Conservation (phyloP, 2,113 vertebrate species). For the Phalacrocorax carbo region DNA sequence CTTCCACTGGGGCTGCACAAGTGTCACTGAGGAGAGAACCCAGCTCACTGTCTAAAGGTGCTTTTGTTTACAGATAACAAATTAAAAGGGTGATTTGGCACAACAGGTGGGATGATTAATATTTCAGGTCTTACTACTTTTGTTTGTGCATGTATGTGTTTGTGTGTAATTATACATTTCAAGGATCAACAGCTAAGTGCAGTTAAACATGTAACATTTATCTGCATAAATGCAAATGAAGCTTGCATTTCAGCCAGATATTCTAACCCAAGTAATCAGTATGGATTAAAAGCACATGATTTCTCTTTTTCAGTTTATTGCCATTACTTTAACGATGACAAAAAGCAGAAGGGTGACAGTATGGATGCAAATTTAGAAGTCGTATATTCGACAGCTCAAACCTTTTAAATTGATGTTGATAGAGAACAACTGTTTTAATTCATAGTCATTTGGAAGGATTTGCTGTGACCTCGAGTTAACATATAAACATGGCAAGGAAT, state of each 20-base stretch:
- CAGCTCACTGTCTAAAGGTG: background rate
- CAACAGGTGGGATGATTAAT: background rate
- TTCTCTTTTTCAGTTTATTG: conserved; percentile 64
- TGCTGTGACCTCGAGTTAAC: conserved; percentile 5
- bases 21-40: fast-evolving
- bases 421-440: conserved; percentile 52
- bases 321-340: conserved; percentile 69
- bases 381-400: background rate
- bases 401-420: conserved; percentile 43
- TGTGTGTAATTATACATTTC: background rate
- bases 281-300: conserved; percentile 54
- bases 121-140: conserved; percentile 1
- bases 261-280: conserved; percentile 53
- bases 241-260: conserved; percentile 57
- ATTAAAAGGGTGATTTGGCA: conserved; percentile 13
- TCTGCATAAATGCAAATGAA: conserved; percentile 75
- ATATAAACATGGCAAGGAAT: conserved; percentile 43
- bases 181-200: conserved; percentile 42
- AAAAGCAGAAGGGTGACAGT: conserved; percentile 69
- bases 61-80: background rate
- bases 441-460: conserved; percentile 18
- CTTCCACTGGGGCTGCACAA: background rate
- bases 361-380: conserved; percentile 28
- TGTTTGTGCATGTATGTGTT: background rate
- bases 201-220: conserved; percentile 63